These are phyloP conservation scores for Hephaestus fuliginosus DNA, from an alignment of 2,797 vertebrate species.

Conservation along the genomic window DNA sequence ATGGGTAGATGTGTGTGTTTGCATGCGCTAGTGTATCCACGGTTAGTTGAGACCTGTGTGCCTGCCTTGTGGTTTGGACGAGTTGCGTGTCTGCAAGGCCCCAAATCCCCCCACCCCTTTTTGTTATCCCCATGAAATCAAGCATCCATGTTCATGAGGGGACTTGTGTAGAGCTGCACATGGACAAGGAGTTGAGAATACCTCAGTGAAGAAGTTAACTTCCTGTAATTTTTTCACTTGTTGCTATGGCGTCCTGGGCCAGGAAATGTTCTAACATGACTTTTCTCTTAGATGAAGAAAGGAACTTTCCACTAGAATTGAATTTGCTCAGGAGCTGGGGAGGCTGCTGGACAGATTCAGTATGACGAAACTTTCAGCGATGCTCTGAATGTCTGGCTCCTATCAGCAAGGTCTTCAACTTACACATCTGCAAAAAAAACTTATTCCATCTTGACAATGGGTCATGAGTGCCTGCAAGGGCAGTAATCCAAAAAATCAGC, in stretches of 20 bases:
- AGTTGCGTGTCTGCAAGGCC: slow-evolving; percentile 33
- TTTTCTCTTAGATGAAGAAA: not conserved
- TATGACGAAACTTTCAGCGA: not conserved
- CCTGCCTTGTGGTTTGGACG: slow-evolving; percentile 58
- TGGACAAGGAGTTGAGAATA: slow-evolving; percentile 30
- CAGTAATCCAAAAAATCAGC: not conserved
- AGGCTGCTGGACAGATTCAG: not conserved
- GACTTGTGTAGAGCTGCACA: slow-evolving; percentile 42
- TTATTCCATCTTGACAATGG: not conserved
- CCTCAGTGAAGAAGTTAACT: slow-evolving; percentile 42
- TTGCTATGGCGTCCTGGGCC: not conserved
- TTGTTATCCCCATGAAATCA: slow-evolving; percentile 76
- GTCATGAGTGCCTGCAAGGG: not conserved
- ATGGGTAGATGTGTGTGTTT: slow-evolving; percentile 64
- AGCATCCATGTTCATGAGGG: slow-evolving; percentile 77
- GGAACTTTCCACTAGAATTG: not conserved
- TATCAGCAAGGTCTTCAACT: not conserved
- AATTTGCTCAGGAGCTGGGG: not conserved
- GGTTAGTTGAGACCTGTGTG: slow-evolving; percentile 53
- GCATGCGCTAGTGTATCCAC: slow-evolving; percentile 52
- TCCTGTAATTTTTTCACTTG: slow-evolving; percentile 21
- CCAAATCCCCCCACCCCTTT: slow-evolving; percentile 56
- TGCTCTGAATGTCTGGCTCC: not conserved
- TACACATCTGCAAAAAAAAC: not conserved
- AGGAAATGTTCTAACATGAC: slow-evolving; percentile 20